A percentile compares a stretch with the other conserved stretches of the same genome.
phyloP scores from a whole-genome alignment of 2,113 vertebrate species.

The Centropus bengalensis region DNA sequence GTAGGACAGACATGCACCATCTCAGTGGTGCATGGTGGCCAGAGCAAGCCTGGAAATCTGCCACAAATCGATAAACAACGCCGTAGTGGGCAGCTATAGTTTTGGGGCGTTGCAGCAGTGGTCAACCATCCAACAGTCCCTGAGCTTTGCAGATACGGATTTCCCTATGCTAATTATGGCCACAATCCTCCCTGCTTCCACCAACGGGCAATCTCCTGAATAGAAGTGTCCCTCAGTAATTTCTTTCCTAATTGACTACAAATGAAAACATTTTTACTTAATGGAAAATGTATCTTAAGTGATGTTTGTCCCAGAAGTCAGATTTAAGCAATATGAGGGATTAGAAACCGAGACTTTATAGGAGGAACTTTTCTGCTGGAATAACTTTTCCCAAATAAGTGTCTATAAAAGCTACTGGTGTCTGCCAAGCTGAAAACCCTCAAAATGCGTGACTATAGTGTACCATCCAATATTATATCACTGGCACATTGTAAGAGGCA shows the following conservation, averaged over 20 bases:
- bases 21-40: fast-evolving
- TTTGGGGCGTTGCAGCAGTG: background rate
- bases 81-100: background rate
- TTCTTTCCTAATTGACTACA: background rate
- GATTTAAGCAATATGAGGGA: background rate
- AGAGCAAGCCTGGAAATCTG: background rate
- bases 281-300: background rate
- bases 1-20: background rate
- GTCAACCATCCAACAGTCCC: background rate
- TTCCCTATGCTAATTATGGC: background rate
- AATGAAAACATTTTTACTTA: background rate
- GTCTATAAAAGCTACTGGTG: background rate
- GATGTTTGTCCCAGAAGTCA: background rate
- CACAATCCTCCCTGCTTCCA: background rate
- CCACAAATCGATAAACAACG: background rate
- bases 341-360: background rate
- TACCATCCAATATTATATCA: background rate
- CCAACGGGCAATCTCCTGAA: background rate
- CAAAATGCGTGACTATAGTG: background rate
- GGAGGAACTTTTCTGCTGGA: background rate
- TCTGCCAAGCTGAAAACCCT: background rate
- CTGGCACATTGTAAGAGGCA: background rate
- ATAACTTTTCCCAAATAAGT: background rate
- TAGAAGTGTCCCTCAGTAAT: background rate
- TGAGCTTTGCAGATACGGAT: background rate